Evolutionary conservation across 2,797 vertebrate species (phyloP), one percentile per base, ranked within the genome.

Genomic region (Lacerta bilineata): DNA sequence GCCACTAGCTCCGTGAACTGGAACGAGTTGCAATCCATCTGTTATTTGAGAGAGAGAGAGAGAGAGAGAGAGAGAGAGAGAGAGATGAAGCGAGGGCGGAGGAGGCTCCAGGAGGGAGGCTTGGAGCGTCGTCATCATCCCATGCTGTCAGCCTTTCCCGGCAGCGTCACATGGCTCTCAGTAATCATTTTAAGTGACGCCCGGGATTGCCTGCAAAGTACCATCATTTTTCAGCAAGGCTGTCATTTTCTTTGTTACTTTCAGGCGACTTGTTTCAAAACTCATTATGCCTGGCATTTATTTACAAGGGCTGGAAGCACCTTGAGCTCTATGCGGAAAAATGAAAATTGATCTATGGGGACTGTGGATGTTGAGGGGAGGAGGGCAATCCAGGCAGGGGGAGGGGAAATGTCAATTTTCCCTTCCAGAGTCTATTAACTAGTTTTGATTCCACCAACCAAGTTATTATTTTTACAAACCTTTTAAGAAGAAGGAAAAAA

Each of bases 211-310:
- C 91, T 90, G 93, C 90, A 89, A 55, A 91, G 80, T 5, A 9
- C 82, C 15, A 90, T 55, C 50, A 80, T 94, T 93, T 94, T 89
- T 92, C 68, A 41, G 20, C 9, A 11, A 8, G 41, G 0, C 90
- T 85, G 85, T 91, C 93, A 77, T 91, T 93, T 84, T 90, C 94
- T 94, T 91, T 94, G 94, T 95, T 83, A 2, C 94, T 92, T 87
- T 88, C 88, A 85, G 87, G 75, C 90, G 46, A 85, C 80, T 84
- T 90, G 87, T 94, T 95, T 93, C 90, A 82, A 87, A 93, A 93
- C 93, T 95, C 95, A 92, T 96, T 91, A 94, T 82, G 83, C 87
- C 77, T 93, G 95, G 95, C 92, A 84, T 94, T 94, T 95, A 92
- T 95, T 94, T 95, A 91, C 93, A 83, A 36, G 90, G 92, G 87